Conservation (phyloP, 1,140 invertebrate species). For the Ostrea edulis region DNA sequence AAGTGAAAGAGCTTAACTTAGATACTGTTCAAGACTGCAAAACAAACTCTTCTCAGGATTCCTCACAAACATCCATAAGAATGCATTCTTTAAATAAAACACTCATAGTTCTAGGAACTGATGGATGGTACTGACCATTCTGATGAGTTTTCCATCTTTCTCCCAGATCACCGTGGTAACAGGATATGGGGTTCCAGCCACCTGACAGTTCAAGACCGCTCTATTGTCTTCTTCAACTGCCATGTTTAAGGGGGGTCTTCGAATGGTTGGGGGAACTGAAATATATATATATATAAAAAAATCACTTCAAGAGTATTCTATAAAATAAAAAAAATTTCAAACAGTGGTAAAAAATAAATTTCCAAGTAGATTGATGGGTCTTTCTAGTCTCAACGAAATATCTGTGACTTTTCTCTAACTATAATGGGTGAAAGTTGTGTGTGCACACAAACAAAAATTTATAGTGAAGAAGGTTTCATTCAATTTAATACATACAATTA, state of each 20-base stretch:
- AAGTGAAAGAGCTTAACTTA: too few species aligned
- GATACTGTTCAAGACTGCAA: too few species aligned
- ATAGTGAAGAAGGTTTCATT: neutral
- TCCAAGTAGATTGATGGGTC: neutral
- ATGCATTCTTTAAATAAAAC: too few species aligned
- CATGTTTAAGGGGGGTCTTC: slow-evolving; percentile 81
- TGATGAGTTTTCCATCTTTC: slow-evolving; percentile 85
- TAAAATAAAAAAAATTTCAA: neutral
- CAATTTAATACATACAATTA: neutral
- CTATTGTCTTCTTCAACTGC: slow-evolving; percentile 85
- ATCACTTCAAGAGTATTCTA: slow-evolving; percentile 46
- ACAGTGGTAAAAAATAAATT: neutral
- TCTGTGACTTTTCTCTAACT: too few species aligned
- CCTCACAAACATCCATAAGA: too few species aligned
- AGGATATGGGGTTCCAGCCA: slow-evolving; percentile 83
- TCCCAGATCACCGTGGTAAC: slow-evolving; percentile 86
- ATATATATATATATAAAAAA: neutral
- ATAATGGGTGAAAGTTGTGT: neutral
- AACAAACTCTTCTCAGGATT: too few species aligned
- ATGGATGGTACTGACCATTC: slow-evolving; percentile 62
- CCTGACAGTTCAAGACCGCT: slow-evolving; percentile 84
- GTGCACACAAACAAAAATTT: neutral
- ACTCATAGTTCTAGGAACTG: too few species aligned
- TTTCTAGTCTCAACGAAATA: neutral
- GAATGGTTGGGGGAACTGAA: slow-evolving; percentile 81